Evolutionary conservation across 2,888 invertebrate genomes (phyloP), one percentile per base, ranked within the genome.

Genomic region (Schizotus pectinicornis): DNA sequence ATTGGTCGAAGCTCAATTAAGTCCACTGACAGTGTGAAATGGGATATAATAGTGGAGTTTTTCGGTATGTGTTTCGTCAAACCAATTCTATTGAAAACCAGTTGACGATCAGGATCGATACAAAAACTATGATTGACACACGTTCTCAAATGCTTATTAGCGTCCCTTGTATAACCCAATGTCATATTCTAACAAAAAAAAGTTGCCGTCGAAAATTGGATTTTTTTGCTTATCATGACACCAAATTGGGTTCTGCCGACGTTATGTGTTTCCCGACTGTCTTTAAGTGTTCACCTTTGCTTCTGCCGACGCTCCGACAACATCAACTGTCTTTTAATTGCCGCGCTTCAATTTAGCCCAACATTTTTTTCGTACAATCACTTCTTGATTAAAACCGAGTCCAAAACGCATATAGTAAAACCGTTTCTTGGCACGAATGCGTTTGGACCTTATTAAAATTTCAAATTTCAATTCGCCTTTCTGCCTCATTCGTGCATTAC

Each of bases 381-480:
- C 30, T 34, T 41, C 11, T 34, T 55, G 47, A 55, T 55, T 55
- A 56, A 49, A 56, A n/a, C 50, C 11, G 14, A 36, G 46, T 30
- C 56, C 52, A 67, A 49, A 70, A 72, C 71, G 73, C 71, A 72
- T 74, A 67, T 74, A 67, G 73, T 74, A 74, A 68, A 70, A 69
- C 61, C 67, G 66, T 74, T 70, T 66, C 71, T 73, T 75, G 72
- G 78, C 77, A 79, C 77, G 77, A 76, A 77, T 77, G 77, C 70
- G 71, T 74, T 75, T 70, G 73, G 73, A 69, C 72, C 73, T 74
- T 74, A 77, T 77, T 75, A 77, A 76, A 75, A 76, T 77, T 76
- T 75, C 74, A 76, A 74, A 74, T 73, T 69, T 68, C 67, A 65
- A 61, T 62, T 46, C 46, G 55, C 66, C 68, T 69, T 69, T 66